These are phyloP conservation scores for Trilocha varians DNA, from an alignment of 2,888 invertebrate species.

Conservation along the genomic window DNA sequence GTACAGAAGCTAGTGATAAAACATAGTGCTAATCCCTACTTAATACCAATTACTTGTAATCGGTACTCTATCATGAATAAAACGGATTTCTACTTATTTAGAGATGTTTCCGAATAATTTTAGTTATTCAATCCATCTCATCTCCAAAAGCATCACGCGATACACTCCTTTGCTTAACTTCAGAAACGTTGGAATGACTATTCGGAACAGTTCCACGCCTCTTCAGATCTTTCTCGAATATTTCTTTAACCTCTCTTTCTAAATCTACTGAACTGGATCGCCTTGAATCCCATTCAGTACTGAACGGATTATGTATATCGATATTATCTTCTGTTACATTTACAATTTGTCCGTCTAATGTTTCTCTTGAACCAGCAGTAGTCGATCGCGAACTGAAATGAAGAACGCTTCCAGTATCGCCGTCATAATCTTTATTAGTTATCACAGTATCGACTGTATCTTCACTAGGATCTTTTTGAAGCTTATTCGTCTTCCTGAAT, in stretches of 20 bases:
- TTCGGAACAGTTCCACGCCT: constrained; percentile 22
- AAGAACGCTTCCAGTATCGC: constrained; percentile 23
- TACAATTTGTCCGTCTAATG: constrained; percentile 48
- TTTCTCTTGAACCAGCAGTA: constrained; percentile 40
- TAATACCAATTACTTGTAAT: too few relatives aligned
- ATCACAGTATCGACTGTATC: constrained; percentile 28
- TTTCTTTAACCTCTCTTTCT: constrained; percentile 55
- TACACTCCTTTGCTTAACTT: constrained; percentile 23
- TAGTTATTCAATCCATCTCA: constrained; percentile 16
- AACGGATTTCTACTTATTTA: too few relatives aligned
- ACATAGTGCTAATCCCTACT: too few relatives aligned
- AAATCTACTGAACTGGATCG: constrained; percentile 56
- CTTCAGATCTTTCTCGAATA: constrained; percentile 46
- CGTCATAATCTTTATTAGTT: constrained; percentile 20
- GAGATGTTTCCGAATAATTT: background rate
- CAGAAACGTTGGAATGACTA: constrained; percentile 19
- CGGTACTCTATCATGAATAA: too few relatives aligned
- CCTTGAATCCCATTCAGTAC: constrained; percentile 34
- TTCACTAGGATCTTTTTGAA: constrained; percentile 21
- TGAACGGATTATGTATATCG: constrained; percentile 38
- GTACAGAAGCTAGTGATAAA: too few relatives aligned
- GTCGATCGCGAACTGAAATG: constrained; percentile 27
- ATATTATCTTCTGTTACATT: constrained; percentile 46
- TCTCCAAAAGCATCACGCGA: constrained; percentile 44
- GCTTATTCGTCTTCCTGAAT: constrained; percentile 25